Percentiles rank a stretch among this genome's conserved stretches.
These are phyloP conservation scores for Megaceryle torquata DNA, from an alignment of 2,113 vertebrate genomes.

Conservation along the genomic window DNA sequence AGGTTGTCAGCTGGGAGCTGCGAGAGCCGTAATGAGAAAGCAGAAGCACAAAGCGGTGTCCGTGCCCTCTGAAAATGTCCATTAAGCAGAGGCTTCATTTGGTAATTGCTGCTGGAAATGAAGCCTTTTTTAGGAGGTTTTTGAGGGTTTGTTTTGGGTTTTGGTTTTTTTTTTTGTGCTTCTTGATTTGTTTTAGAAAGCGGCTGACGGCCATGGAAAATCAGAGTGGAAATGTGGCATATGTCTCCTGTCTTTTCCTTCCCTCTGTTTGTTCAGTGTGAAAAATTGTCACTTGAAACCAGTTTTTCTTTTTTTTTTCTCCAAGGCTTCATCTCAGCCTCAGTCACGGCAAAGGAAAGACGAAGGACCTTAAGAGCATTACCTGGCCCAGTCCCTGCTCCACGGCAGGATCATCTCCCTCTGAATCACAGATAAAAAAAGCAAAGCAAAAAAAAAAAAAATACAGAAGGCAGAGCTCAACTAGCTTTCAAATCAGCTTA, in stretches of 20 bases:
- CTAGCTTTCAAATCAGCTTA: slow-evolving; percentile 48
- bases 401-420: background rate
- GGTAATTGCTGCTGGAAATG: slow-evolving; percentile 10
- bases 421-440: slow-evolving; percentile 13
- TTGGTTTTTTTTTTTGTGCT: background rate
- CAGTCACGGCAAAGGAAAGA: background rate
- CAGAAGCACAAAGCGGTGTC: slow-evolving; percentile 18
- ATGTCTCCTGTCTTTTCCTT: background rate
- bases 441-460: background rate
- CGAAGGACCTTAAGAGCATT: background rate
- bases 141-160: background rate
- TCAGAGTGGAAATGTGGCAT: background rate
- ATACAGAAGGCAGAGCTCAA: slow-evolving; percentile 11
- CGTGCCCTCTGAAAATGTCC: slow-evolving; percentile 30
- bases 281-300: slow-evolving; percentile 19
- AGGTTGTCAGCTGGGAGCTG: slow-evolving; percentile 43
- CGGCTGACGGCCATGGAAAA: background rate
- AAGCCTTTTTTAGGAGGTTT: background rate
- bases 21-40: slow-evolving; percentile 11
- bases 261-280: background rate
- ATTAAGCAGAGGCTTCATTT: background rate
- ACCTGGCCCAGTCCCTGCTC: slow-evolving; percentile 22
- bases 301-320: background rate
- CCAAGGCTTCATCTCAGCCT: background rate
- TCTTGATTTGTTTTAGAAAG: background rate